Base-by-base conservation (phyloP, 2,113 vertebrate species). In the Octodon degus region DNA sequence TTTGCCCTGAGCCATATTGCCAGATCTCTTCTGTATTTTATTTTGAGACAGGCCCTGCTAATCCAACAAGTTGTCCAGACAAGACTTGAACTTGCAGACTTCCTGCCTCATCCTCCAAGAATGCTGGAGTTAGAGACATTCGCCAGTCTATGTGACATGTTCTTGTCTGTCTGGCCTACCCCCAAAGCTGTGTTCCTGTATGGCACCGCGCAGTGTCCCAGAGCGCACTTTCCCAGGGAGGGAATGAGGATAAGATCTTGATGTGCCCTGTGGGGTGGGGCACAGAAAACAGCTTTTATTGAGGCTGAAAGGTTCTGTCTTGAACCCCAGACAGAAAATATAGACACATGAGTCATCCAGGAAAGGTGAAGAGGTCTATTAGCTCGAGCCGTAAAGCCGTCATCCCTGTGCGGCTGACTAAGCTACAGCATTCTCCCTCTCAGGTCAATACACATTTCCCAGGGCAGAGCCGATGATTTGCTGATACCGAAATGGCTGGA, bases 281-380 rank as follows among this genome's bases (percentile, higher is more conserved):
- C 16, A 25, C 53, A 96, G 65, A 91, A 58, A 93, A 37, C 47
- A 94, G 53, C 62, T 95, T 93, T 72, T 84, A 95, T 77, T 92
- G 60, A 90, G 67, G 86, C 25, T 34, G 13, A 83, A 30, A 83
- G 53, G 24, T 92, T 79, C 2, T 89, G 67, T 93, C 77, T 94
- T 83, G 89, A 94, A 79, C 47, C 16, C 83, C n/a, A 83, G 53
- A 72, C 67, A 89, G 93, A 94, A 84, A 88, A 68, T 40, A 58
- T 47, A 67, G 74, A 70, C 7, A n/a, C 40, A n/a, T 88, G 72
- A 97, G 82, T 96, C 93, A 93, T 58, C 40, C 34, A 70, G 72
- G 72, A 63, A 80, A 68, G 50, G n/a, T 79, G 62, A 58, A 91
- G 86, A 91, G 86, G 40, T 87, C 32, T 37, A 63, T 40, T 25